Conservation (phyloP, 2,888 invertebrate species). For the Yponomeuta evonymella region DNA sequence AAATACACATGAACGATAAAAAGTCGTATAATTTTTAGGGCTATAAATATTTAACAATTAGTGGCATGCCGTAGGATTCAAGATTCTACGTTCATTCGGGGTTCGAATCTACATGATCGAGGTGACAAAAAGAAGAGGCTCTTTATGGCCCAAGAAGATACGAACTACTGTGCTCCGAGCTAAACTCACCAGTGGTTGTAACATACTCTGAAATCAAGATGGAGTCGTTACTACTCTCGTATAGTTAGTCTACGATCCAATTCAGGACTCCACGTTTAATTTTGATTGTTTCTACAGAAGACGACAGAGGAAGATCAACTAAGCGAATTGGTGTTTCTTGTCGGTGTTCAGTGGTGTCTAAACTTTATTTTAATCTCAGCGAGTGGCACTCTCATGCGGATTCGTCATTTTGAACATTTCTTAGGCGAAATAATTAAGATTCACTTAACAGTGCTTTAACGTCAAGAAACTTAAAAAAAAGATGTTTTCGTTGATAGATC, state of each 20-base stretch:
- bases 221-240: conserved; percentile 70
- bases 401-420: too few relatives aligned
- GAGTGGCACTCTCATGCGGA: too few relatives aligned
- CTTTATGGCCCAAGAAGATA: conserved; percentile 23
- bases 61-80: conserved; percentile 2
- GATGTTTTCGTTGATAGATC: too few relatives aligned
- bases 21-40: background rate
- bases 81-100: conserved; percentile 22
- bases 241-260: conserved; percentile 53
- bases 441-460: too few relatives aligned
- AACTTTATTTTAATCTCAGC: too few relatives aligned
- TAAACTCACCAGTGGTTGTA: conserved; percentile 75
- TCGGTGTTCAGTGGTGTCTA: background rate
- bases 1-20: background rate
- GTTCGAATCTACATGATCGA: conserved; percentile 13
- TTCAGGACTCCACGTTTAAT: conserved; percentile 66
- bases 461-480: too few relatives aligned
- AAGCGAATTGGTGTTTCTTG: background rate
- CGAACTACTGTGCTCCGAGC: conserved; percentile 53
- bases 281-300: conserved; percentile 32
- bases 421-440: too few relatives aligned
- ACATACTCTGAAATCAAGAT: conserved; percentile 76
- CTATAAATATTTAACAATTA: background rate
- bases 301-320: background rate
- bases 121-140: background rate